Evolutionary conservation across 2,888 invertebrate species (phyloP).

Genomic region (Agonopterix arenella): DNA sequence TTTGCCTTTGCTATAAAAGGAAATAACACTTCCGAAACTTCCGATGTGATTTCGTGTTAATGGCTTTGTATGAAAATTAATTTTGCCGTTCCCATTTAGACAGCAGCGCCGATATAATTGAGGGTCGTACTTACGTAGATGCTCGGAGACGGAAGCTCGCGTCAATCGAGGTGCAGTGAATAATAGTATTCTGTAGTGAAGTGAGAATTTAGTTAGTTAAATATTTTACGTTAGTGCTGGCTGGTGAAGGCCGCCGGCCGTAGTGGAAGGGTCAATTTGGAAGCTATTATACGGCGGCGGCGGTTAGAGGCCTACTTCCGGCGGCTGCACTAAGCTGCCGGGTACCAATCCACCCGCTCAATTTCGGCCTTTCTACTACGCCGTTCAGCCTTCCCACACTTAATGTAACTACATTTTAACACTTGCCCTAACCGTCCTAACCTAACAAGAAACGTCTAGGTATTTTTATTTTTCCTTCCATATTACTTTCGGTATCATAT

Average conservation of each 20-base stretch:
- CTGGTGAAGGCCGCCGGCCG: constrained; percentile 35
- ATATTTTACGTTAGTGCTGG: constrained; percentile 32
- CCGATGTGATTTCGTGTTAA: constrained; percentile 52
- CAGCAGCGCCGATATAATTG: constrained; percentile 23
- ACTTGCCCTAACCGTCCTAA: background rate
- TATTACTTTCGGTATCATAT: background rate
- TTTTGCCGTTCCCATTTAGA: constrained; percentile 30
- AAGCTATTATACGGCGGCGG: constrained; percentile 71
- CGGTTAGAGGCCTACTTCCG: constrained; percentile 74
- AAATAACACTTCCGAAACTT: constrained; percentile 67
- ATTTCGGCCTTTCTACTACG: constrained; percentile 64
- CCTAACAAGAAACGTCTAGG: background rate
- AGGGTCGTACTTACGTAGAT: constrained; percentile 1
- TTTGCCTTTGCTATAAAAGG: constrained; percentile 63
- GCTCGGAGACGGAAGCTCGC: background rate
- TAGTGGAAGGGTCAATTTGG: constrained; percentile 69
- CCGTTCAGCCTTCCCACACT: constrained; percentile 46
- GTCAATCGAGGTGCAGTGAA: background rate
- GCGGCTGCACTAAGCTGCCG: constrained; percentile 70
- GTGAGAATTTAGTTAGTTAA: constrained; percentile 3
- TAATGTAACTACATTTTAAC: constrained; percentile 27
- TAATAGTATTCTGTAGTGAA: background rate
- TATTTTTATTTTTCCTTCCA: background rate
- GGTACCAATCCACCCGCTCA: constrained; percentile 65
- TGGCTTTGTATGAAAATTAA: constrained; percentile 52